phyloP scores from a whole-genome alignment of 2,113 vertebrate species.

The Dipodomys stephensi region DNA sequence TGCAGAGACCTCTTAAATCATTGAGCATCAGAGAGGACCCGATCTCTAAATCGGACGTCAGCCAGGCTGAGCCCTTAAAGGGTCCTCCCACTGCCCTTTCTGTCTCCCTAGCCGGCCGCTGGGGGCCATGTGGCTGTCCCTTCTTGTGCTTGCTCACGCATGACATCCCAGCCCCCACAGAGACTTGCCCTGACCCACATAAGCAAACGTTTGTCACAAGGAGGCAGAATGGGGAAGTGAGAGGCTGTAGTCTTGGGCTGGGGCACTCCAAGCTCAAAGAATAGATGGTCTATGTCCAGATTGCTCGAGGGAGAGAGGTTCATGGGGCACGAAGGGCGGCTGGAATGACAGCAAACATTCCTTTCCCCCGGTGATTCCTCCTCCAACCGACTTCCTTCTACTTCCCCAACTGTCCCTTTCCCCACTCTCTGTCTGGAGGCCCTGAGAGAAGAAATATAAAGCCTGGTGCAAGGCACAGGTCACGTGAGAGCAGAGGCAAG shows the following conservation, averaged over 20 bases:
- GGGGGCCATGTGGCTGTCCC: not conserved
- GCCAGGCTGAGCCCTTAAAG: not conserved
- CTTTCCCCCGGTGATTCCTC: not conserved
- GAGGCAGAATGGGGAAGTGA: not conserved
- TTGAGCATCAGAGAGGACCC: slow-evolving; percentile 61
- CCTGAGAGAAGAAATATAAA: not conserved
- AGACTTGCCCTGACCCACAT: not conserved
- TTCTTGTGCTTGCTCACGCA: fast-evolving
- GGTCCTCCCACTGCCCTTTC: fast-evolving
- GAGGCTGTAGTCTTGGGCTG: not conserved
- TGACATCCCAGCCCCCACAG: not conserved
- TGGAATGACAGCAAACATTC: not conserved
- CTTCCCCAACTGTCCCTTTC: not conserved
- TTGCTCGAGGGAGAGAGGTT: not conserved
- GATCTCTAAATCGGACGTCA: slow-evolving; percentile 57
- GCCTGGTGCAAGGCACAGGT: fast-evolving
- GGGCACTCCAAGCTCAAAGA: no score
- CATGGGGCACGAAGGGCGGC: not conserved
- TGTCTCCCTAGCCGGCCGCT: not conserved
- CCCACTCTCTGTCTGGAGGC: fast-evolving
- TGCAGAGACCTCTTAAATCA: slow-evolving; percentile 78
- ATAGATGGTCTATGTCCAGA: not conserved
- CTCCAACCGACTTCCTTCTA: not conserved
- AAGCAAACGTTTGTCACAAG: not conserved
- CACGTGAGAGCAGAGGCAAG: not conserved